phyloP scores from a whole-genome alignment of 2,888 invertebrate species.

The Hypena proboscidalis region DNA sequence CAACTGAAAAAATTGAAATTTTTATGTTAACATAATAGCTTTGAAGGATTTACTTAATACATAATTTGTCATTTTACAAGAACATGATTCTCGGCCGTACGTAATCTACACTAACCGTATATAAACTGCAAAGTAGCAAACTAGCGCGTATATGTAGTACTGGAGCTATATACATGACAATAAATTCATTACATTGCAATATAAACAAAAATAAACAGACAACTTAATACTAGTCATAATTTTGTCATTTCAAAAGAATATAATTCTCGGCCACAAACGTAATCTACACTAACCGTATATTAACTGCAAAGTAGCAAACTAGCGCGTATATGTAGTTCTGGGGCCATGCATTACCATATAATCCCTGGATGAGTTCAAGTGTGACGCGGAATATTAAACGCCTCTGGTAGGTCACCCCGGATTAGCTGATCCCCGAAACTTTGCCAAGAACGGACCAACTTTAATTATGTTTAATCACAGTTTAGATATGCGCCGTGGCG shows the following conservation, averaged over 20 bases:
- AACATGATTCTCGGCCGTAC: too few relatives aligned
- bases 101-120: slow-evolving; percentile 14
- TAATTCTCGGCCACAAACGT: background rate
- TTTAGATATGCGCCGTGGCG: slow-evolving; percentile 41
- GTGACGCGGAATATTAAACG: slow-evolving; percentile 76
- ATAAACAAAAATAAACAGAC: too few relatives aligned
- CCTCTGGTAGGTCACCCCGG: slow-evolving; percentile 66
- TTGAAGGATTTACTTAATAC: too few relatives aligned
- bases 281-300: slow-evolving; percentile 19
- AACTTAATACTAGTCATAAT: too few relatives aligned
- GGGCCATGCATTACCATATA: slow-evolving; percentile 61
- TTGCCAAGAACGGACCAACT: slow-evolving; percentile 60
- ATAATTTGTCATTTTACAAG: too few relatives aligned
- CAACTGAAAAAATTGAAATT: too few relatives aligned
- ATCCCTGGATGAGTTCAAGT: slow-evolving; percentile 69
- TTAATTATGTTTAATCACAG: slow-evolving; percentile 64
- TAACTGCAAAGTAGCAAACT: slow-evolving; percentile 31
- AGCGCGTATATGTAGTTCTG: slow-evolving; percentile 24
- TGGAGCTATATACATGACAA: too few relatives aligned
- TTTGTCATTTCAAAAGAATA: too few relatives aligned
- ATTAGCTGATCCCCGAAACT: slow-evolving; percentile 67
- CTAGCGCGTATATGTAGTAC: slow-evolving; percentile 22
- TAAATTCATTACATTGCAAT: too few relatives aligned
- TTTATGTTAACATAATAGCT: too few relatives aligned
- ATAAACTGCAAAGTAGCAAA: slow-evolving; percentile 34